A percentile compares a stretch with the other conserved stretches of the same genome.
phyloP scores from a whole-genome alignment of 2,797 vertebrate species.

The Tenualosa thibaudeaui region DNA sequence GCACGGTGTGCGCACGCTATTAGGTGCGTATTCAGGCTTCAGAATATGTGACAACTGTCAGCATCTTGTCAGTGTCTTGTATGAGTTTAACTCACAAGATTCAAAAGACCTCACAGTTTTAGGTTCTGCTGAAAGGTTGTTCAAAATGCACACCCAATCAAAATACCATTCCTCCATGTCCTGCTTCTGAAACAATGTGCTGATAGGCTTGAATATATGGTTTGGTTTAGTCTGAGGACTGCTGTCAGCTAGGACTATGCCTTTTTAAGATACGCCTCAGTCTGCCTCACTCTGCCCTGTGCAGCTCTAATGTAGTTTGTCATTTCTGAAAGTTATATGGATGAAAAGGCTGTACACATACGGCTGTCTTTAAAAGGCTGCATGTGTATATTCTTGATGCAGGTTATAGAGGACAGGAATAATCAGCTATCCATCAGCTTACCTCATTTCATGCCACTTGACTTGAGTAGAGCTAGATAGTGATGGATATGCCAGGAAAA shows the following conservation, averaged over 20 bases:
- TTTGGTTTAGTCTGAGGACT: neutral
- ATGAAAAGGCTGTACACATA: too few relatives aligned
- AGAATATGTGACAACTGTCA: neutral
- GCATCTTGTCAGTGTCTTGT: neutral
- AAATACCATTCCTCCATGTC: neutral
- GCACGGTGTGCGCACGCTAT: too few relatives aligned
- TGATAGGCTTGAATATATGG: neutral
- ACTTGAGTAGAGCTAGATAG: too few relatives aligned
- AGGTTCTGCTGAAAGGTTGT: neutral
- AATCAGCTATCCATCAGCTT: too few relatives aligned
- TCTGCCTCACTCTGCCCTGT: neutral
- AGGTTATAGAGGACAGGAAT: too few relatives aligned
- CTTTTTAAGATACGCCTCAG: too few relatives aligned
- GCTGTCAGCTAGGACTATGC: neutral
- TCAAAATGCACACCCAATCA: neutral
- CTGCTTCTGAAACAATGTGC: neutral
- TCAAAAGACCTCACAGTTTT: neutral
- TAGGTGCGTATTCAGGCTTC: neutral
- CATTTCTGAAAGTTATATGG: neutral
- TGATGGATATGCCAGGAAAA: too few relatives aligned
- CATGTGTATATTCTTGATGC: too few relatives aligned
- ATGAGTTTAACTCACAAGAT: neutral
- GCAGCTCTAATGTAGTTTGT: neutral
- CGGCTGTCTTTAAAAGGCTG: too few relatives aligned
- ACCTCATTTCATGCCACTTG: too few relatives aligned